Percentiles rank a stretch among this genome's conserved stretches.
These are phyloP conservation scores for Erebia ligea DNA, from an alignment of 2,888 invertebrate species.

Conservation along the genomic window DNA sequence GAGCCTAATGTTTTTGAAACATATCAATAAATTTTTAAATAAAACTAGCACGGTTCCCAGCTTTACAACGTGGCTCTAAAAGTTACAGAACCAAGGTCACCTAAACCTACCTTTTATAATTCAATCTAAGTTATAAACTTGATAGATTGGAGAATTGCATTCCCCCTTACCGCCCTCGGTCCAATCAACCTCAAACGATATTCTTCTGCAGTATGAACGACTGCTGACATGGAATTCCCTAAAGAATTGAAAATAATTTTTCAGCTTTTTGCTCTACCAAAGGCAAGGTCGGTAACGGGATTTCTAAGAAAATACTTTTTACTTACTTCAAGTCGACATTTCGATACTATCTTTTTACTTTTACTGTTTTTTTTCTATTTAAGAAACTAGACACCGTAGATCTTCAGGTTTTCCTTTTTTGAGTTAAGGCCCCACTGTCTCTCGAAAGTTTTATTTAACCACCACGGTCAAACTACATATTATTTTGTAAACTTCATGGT, in stretches of 20 bases:
- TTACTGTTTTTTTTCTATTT: no score
- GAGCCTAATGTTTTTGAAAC: no score
- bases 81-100: not conserved
- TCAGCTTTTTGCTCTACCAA: not conserved
- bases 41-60: no score
- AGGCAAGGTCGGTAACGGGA: not conserved
- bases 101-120: not conserved
- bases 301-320: not conserved
- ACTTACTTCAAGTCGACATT: not conserved
- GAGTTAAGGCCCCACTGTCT: no score
- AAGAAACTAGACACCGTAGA: no score
- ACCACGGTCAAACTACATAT: no score
- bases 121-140: not conserved
- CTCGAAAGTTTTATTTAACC: no score
- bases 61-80: not conserved
- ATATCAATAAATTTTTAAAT: no score
- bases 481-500: no score
- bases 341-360: not conserved
- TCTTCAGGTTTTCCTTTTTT: no score
- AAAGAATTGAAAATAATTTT: constrained; percentile 1
- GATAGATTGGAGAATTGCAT: not conserved
- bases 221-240: not conserved
- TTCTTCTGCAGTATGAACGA: not conserved
- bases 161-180: not conserved
- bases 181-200: constrained; percentile 6